These are phyloP conservation scores for Empis livida DNA, from an alignment of 2,888 invertebrate species.

Conservation along the genomic window DNA sequence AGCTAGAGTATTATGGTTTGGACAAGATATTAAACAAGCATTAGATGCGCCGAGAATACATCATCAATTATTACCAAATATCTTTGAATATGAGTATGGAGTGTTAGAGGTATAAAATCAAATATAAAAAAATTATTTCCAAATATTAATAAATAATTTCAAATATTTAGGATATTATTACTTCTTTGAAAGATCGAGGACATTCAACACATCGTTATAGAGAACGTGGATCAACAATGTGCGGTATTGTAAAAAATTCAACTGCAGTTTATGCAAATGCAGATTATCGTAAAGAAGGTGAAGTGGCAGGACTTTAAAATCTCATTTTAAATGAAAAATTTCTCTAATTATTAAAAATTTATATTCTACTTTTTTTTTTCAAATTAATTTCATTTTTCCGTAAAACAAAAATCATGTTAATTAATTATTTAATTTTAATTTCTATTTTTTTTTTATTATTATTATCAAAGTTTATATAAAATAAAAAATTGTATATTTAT, in stretches of 20 bases:
- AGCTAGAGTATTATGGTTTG: slow-evolving; percentile 48
- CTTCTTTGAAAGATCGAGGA: slow-evolving; percentile 50
- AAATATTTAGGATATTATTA: slow-evolving; percentile 42
- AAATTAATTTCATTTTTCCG: no score
- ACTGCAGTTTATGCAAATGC: slow-evolving; percentile 60
- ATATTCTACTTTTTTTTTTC: no score
- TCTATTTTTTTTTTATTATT: no score
- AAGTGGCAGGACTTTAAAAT: slow-evolving; percentile 46
- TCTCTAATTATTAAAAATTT: no score
- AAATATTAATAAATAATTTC: not conserved
- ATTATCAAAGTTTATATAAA: no score
- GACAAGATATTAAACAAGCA: slow-evolving; percentile 51
- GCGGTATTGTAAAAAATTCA: slow-evolving; percentile 49
- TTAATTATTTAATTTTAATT: no score
- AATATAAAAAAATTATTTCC: not conserved
- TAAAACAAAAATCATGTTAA: no score
- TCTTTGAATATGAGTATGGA: slow-evolving; percentile 55
- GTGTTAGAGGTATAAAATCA: slow-evolving; percentile 21
- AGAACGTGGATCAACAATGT: slow-evolving; percentile 56
- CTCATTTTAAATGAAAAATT: no score
- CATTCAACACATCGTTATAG: slow-evolving; percentile 51
- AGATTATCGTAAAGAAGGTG: slow-evolving; percentile 71
- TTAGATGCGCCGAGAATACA: slow-evolving; percentile 65
- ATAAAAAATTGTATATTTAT: no score
- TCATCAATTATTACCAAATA: slow-evolving; percentile 74